Conservation (phyloP, 2,888 invertebrate species). For the Cosmia trapezina region DNA sequence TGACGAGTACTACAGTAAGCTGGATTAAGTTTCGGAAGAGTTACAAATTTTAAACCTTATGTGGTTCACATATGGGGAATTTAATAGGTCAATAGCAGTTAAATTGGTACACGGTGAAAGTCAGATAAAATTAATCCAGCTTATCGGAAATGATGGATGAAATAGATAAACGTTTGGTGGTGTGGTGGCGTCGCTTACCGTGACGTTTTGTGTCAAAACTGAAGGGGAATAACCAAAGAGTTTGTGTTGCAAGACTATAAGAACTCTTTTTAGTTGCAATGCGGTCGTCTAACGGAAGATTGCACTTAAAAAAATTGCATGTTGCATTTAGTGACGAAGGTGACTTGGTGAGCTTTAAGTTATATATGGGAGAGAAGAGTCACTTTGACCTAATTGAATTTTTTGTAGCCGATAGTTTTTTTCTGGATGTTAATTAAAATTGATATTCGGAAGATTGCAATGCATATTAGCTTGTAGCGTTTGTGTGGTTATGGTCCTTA, state of each 20-base stretch:
- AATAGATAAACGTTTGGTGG: slow-evolving; percentile 49
- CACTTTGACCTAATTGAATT: not conserved
- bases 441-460: not conserved
- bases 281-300: slow-evolving; percentile 39
- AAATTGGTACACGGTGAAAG: slow-evolving; percentile 68
- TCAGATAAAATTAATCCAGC: slow-evolving; percentile 57
- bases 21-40: slow-evolving; percentile 38
- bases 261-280: slow-evolving; percentile 39
- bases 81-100: slow-evolving; percentile 28
- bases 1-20: slow-evolving; percentile 9
- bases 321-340: slow-evolving; percentile 23
- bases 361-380: not conserved
- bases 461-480: not conserved
- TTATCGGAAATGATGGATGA: slow-evolving; percentile 50
- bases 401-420: not conserved
- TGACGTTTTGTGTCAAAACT: slow-evolving; percentile 69
- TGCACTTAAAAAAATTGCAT: slow-evolving; percentile 30
- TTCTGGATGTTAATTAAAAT: not conserved
- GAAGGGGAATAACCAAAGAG: slow-evolving; percentile 60
- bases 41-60: slow-evolving; percentile 29
- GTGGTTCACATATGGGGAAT: slow-evolving; percentile 13
- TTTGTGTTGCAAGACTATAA: slow-evolving; percentile 55
- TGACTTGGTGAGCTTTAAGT: slow-evolving; percentile 5
- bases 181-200: slow-evolving; percentile 62
- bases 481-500: not conserved